A percentile compares a stretch with the other conserved stretches of the same genome.
These are phyloP conservation scores for Damaliscus lunatus DNA, from an alignment of 2,113 vertebrate genomes.

Conservation along the genomic window DNA sequence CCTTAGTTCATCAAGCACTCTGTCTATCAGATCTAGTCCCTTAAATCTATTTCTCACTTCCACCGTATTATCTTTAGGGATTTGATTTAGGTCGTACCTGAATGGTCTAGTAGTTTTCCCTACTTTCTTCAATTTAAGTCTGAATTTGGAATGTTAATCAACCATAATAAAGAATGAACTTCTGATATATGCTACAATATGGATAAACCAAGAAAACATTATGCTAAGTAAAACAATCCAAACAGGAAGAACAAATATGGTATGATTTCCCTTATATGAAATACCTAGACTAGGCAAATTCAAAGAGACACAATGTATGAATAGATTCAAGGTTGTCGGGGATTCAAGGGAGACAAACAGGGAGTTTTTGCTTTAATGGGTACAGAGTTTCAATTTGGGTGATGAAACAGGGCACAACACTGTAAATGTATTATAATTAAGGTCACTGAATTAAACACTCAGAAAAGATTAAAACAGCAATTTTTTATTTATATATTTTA, in stretches of 20 bases:
- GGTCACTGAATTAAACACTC: neutral
- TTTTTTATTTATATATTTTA: neutral
- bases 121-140: neutral
- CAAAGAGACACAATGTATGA: neutral
- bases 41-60: neutral
- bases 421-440: neutral
- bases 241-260: neutral
- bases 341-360: neutral
- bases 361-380: neutral
- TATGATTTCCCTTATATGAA: neutral
- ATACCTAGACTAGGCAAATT: neutral
- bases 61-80: neutral
- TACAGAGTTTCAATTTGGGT: neutral
- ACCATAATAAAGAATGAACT: neutral
- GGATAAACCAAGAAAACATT: neutral
- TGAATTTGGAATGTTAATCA: neutral
- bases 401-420: neutral
- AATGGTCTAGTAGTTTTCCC: neutral
- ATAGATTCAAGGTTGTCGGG: neutral
- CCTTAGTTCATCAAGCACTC: neutral
- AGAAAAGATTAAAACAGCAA: neutral
- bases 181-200: neutral
- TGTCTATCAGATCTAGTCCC: neutral
- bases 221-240: neutral
- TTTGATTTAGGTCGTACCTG: neutral